Evolutionary conservation across 2,888 invertebrate species (phyloP).

Genomic region (Hipparchia sbordonii): DNA sequence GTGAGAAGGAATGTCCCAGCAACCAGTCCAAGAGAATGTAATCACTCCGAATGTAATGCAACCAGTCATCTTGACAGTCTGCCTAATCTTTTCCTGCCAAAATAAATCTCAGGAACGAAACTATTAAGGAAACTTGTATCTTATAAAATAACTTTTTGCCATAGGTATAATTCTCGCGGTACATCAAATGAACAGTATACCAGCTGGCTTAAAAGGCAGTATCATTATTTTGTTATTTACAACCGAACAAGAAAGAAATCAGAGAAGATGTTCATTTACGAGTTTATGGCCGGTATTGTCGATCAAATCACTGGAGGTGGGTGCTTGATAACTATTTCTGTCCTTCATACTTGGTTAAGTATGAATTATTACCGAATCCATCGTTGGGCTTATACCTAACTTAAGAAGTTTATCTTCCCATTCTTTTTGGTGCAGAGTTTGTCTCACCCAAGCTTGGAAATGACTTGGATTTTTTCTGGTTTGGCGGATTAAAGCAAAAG

Average conservation of each 20-base stretch:
- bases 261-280: constrained; percentile 53
- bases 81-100: neutral
- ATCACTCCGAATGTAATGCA: no score
- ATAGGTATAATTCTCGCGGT: neutral
- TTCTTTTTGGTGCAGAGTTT: no score
- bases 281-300: constrained; percentile 55
- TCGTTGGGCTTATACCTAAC: no score
- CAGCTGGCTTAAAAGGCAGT: neutral
- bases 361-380: no score
- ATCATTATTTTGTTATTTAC: neutral
- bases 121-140: neutral
- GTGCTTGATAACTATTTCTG: neutral
- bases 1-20: no score
- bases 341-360: no score
- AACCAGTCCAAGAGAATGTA: no score
- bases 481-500: no score
- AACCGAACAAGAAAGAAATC: neutral
- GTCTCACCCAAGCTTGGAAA: no score
- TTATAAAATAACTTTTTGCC: neutral
- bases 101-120: neutral
- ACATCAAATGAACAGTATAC: neutral
- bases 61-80: neutral
- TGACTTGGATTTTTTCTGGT: no score
- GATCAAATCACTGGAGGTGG: constrained; percentile 50
- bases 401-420: no score